Conservation (phyloP, 2,797 vertebrate species). For the Trichosurus vulpecula region DNA sequence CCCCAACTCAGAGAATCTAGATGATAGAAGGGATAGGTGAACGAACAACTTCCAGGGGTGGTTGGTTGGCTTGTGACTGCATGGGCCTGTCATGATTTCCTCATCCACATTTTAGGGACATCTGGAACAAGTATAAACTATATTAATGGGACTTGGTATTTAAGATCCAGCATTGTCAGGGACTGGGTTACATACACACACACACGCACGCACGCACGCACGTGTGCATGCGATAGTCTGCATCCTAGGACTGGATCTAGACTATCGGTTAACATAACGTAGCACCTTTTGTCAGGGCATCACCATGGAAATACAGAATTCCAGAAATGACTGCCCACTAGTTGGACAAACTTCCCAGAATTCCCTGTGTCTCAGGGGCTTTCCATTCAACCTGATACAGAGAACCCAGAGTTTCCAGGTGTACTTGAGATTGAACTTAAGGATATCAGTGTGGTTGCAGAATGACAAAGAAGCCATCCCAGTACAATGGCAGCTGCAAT, state of each 20-base stretch:
- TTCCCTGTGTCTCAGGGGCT: not conserved
- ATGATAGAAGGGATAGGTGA: not conserved
- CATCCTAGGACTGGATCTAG: not conserved
- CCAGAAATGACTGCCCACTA: not conserved
- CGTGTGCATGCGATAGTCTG: not conserved
- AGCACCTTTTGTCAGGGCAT: not conserved
- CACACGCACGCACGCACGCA: no score
- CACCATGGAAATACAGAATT: not conserved
- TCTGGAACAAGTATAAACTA: not conserved
- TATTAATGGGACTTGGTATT: not conserved
- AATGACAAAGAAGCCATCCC: not conserved
- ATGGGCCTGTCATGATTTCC: not conserved
- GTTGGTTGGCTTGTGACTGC: not conserved
- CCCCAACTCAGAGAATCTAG: not conserved
- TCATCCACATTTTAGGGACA: not conserved
- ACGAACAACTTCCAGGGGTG: not conserved
- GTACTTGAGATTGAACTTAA: not conserved
- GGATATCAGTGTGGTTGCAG: not conserved
- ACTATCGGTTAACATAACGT: not conserved
- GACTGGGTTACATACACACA: not conserved
- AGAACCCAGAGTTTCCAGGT: not conserved
- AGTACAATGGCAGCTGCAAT: not conserved
- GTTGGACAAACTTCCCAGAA: not conserved
- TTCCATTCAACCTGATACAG: not conserved
- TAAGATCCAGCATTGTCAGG: not conserved